phyloP scores from a whole-genome alignment of 2,113 vertebrate species.

The Hipposideros armiger region DNA sequence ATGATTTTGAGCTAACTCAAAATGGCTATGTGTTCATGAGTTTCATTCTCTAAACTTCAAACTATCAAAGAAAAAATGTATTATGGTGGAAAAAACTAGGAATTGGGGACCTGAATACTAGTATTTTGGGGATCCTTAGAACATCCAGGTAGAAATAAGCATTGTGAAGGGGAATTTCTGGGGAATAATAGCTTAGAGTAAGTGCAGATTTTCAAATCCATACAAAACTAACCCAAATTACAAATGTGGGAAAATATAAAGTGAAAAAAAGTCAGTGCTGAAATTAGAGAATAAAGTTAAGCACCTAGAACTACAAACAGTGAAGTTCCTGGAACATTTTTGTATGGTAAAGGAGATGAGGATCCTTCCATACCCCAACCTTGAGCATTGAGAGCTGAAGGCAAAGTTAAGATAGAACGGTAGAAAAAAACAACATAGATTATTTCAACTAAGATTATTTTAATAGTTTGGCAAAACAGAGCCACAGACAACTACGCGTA shows the following conservation, averaged over 20 bases:
- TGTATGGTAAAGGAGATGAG: not conserved
- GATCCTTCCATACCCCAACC: fast-evolving
- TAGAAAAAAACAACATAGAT: not conserved
- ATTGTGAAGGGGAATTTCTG: not conserved
- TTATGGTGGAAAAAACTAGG: not conserved
- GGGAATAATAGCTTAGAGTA: not conserved
- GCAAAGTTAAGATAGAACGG: not conserved
- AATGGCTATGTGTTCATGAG: not conserved
- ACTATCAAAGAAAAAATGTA: not conserved
- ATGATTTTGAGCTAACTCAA: not conserved
- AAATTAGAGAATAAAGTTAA: not conserved
- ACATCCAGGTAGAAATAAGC: not conserved
- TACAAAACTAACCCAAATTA: not conserved
- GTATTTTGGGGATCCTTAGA: not conserved
- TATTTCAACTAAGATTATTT: not conserved
- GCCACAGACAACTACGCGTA: not conserved
- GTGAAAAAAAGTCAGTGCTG: not conserved
- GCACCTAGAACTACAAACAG: not conserved
- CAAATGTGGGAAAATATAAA: not conserved
- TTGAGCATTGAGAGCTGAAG: not conserved
- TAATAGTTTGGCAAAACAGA: not conserved
- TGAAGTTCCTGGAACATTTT: not conserved
- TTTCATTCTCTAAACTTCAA: not conserved
- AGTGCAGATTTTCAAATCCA: not conserved
- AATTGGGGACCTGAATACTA: not conserved